Conservation (phyloP, 2,113 vertebrate genomes). For the Rhipidura dahli region DNA sequence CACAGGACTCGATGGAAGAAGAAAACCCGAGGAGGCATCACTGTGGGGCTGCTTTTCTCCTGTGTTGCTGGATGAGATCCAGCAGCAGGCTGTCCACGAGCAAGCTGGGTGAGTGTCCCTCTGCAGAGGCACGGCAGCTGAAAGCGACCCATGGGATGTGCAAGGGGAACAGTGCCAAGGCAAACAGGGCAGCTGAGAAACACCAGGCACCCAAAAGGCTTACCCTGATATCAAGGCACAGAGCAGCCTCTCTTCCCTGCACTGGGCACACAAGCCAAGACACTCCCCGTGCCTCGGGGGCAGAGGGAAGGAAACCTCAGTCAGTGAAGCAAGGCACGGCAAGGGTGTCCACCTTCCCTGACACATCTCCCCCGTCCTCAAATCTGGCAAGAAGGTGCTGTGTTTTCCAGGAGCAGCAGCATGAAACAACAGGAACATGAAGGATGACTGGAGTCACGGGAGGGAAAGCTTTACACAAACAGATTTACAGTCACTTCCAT, state of each 20-base stretch:
- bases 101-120: background rate
- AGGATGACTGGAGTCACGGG: background rate
- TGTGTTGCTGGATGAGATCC: background rate
- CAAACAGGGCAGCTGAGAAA: background rate
- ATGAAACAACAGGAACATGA: background rate
- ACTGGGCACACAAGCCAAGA: background rate
- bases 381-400: background rate
- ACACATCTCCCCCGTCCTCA: background rate
- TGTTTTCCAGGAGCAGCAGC: background rate
- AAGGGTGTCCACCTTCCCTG: background rate
- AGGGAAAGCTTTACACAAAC: background rate
- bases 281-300: background rate
- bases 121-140: background rate
- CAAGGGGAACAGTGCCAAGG: background rate
- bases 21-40: background rate
- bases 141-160: background rate
- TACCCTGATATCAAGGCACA: background rate
- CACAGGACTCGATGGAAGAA: background rate
- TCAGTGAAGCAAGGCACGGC: rapidly evolving
- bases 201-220: background rate
- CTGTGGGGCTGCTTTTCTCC: background rate
- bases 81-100: background rate
- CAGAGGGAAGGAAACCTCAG: background rate
- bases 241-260: background rate
- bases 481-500: background rate